phyloP scores from a whole-genome alignment of 2,888 invertebrate genomes.

The Harpagoxenus sublaevis region DNA sequence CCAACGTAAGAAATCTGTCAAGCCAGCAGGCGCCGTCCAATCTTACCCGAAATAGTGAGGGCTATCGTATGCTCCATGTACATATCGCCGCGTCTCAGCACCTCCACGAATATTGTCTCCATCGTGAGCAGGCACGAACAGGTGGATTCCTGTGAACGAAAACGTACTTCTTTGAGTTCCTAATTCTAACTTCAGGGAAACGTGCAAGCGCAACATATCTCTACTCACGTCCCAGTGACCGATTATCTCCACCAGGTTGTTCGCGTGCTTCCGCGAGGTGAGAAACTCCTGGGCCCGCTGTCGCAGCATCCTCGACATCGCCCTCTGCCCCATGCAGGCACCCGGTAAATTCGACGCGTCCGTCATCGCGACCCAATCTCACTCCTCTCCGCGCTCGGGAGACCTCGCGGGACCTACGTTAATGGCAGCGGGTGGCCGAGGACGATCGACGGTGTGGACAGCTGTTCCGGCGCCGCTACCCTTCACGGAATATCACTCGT shows the following conservation, averaged over 20 bases:
- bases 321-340: conserved; percentile 85
- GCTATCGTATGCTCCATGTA: conserved; percentile 87
- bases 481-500: conserved; percentile 2
- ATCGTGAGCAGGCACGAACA: conserved; percentile 90
- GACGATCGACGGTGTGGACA: conserved; percentile 17
- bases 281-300: conserved; percentile 91
- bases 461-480: conserved; percentile 31
- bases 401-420: conserved; percentile 39
- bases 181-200: neutral
- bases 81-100: conserved; percentile 90
- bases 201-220: neutral
- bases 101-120: conserved; percentile 91
- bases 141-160: conserved; percentile 77
- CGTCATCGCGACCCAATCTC: conserved; percentile 74
- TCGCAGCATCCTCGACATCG: conserved; percentile 90
- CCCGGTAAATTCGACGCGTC: conserved; percentile 79
- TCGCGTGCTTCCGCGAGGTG: conserved; percentile 89
- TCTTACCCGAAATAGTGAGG: conserved; percentile 81
- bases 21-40: neutral
- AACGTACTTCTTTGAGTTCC: no score
- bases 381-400: neutral
- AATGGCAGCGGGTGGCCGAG: conserved; percentile 25
- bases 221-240: conserved; percentile 89
- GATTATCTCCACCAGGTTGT: conserved; percentile 90
- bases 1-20: neutral